Conservation (phyloP, 2,113 vertebrate genomes). For the Peromyscus maniculatus region DNA sequence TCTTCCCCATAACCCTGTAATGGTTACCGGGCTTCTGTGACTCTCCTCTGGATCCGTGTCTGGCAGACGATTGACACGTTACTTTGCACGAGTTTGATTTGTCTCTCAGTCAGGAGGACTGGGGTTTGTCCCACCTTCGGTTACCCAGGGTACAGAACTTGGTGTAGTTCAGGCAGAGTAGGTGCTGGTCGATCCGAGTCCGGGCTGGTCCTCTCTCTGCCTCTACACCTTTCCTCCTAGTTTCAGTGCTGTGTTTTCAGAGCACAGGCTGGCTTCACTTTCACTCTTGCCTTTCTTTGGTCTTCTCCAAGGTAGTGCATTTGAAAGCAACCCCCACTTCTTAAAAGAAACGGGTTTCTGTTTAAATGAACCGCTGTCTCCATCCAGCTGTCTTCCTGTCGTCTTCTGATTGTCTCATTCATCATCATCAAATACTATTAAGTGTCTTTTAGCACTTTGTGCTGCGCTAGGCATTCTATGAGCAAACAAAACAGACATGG, state of each 20-base stretch:
- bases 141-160: neutral
- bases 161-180: neutral
- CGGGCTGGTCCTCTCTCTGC: neutral
- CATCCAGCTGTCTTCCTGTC: slow-evolving; percentile 76
- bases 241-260: slow-evolving; percentile 24
- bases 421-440: slow-evolving; percentile 81
- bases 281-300: slow-evolving; percentile 4
- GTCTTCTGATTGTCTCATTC: slow-evolving; percentile 82
- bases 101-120: neutral
- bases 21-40: neutral
- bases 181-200: neutral
- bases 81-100: neutral
- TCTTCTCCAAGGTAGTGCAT: slow-evolving; percentile 73
- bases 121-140: neutral
- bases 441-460: slow-evolving; percentile 79
- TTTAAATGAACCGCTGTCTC: slow-evolving; percentile 52
- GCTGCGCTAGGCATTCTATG: slow-evolving; percentile 75
- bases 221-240: neutral
- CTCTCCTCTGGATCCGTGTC: neutral
- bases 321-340: slow-evolving; percentile 52
- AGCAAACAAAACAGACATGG: slow-evolving; percentile 74
- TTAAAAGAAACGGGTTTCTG: slow-evolving; percentile 45
- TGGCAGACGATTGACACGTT: neutral
- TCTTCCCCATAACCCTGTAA: neutral
- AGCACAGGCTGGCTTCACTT: neutral